These are phyloP conservation scores for Xylocampa areola DNA, from an alignment of 2,888 invertebrate species.

Conservation along the genomic window DNA sequence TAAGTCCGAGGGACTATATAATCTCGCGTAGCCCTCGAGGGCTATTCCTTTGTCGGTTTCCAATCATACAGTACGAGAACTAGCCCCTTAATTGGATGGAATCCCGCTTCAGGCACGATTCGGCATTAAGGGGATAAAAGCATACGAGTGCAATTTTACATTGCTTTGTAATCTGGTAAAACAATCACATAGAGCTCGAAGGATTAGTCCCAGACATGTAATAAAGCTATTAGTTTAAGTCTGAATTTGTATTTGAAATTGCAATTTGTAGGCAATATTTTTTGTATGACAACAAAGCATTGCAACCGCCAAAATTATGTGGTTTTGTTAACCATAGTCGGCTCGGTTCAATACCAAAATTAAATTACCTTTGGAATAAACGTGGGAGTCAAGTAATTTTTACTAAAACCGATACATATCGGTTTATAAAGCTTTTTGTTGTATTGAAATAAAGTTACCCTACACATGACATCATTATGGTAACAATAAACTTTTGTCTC, in stretches of 20 bases:
- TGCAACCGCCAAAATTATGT: slow-evolving; percentile 27
- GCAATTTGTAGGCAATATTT: slow-evolving; percentile 30
- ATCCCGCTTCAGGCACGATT: slow-evolving; percentile 74
- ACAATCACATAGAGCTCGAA: slow-evolving; percentile 56
- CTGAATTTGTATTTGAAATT: slow-evolving; percentile 29
- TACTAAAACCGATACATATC: slow-evolving; percentile 37
- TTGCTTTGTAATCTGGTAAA: slow-evolving; percentile 65
- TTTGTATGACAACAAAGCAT: slow-evolving; percentile 39
- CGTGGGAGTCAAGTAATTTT: slow-evolving; percentile 27
- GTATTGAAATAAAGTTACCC: slow-evolving; percentile 46
- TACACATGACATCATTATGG: slow-evolving; percentile 56
- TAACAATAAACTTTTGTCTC: slow-evolving; percentile 65
- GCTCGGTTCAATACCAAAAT: slow-evolving; percentile 35
- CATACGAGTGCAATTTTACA: slow-evolving; percentile 68
- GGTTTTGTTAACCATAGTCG: slow-evolving; percentile 31
- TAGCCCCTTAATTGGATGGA: slow-evolving; percentile 82
- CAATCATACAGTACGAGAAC: slow-evolving; percentile 83
- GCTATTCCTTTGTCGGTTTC: slow-evolving; percentile 75
- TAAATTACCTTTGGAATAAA: slow-evolving; percentile 45
- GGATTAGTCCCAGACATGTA: slow-evolving; percentile 51
- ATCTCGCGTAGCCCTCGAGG: slow-evolving; percentile 66
- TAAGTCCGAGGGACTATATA: slow-evolving; percentile 71
- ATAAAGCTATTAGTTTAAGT: slow-evolving; percentile 50
- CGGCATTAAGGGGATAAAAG: slow-evolving; percentile 63
- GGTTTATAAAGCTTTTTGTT: slow-evolving; percentile 31